Percentiles rank a stretch among this genome's conserved stretches.
Conservation (phyloP, 2,113 vertebrate species). For the Pimephales promelas region DNA sequence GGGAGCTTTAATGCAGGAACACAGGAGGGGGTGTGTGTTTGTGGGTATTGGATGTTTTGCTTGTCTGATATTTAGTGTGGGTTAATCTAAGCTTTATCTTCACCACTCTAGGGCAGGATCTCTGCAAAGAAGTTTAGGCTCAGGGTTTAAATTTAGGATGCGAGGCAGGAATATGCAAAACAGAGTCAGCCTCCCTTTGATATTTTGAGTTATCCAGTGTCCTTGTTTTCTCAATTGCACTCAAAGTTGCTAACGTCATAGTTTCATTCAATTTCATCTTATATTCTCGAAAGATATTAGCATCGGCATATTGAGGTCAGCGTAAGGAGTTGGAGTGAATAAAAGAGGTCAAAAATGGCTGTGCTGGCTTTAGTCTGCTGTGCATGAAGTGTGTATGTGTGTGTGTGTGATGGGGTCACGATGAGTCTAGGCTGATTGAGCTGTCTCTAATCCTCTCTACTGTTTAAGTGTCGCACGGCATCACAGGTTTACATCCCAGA, state of each 20-base stretch:
- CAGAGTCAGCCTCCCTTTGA: neutral
- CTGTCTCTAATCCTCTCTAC: slow-evolving; percentile 20
- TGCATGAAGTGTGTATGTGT: slow-evolving; percentile 6
- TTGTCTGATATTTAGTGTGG: slow-evolving; percentile 33
- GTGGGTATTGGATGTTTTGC: neutral
- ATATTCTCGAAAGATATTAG: neutral
- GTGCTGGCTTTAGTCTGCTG: slow-evolving; percentile 8
- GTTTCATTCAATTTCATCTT: neutral
- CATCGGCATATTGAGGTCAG: slow-evolving; percentile 38
- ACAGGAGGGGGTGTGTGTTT: neutral
- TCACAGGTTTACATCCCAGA: neutral
- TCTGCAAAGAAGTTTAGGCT: slow-evolving; percentile 2
- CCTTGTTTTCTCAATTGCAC: neutral
- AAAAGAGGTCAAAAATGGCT: slow-evolving; percentile 42
- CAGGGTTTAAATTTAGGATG: slow-evolving; percentile 13
- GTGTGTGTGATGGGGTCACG: neutral
- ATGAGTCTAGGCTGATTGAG: neutral
- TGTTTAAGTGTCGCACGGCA: neutral
- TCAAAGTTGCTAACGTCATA: neutral
- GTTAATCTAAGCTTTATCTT: slow-evolving; percentile 48
- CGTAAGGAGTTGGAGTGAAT: slow-evolving; percentile 8
- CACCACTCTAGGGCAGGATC: slow-evolving; percentile 10
- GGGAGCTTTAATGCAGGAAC: neutral
- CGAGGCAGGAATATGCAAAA: slow-evolving; percentile 1
- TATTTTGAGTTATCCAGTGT: neutral